Evolutionary conservation across 2,888 invertebrate species (phyloP).

Genomic region (Eledona agricola): DNA sequence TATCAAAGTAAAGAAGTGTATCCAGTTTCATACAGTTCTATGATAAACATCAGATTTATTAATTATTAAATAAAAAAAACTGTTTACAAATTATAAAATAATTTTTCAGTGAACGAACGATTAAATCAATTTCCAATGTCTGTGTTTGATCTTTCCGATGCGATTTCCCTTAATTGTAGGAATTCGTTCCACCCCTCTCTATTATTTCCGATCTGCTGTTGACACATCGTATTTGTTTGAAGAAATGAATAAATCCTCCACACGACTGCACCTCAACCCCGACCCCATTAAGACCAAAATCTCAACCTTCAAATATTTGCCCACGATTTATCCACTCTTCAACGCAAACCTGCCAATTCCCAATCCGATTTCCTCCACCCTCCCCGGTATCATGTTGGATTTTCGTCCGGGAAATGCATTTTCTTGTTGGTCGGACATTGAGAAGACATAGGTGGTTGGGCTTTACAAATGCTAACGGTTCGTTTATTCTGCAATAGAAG

Average conservation of each 20-base stretch:
- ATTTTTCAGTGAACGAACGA: too few relatives aligned
- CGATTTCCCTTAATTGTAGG: too few relatives aligned
- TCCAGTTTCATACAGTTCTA: too few relatives aligned
- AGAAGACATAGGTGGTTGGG: slow-evolving; percentile 30
- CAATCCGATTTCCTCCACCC: slow-evolving; percentile 51
- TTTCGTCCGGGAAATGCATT: slow-evolving; percentile 18
- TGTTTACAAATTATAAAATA: too few relatives aligned
- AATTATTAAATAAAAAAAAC: too few relatives aligned
- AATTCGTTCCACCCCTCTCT: too few relatives aligned
- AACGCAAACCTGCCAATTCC: slow-evolving; percentile 45
- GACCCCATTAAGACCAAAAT: slow-evolving; percentile 30
- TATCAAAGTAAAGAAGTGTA: too few relatives aligned
- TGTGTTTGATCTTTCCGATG: too few relatives aligned
- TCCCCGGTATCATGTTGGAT: slow-evolving; percentile 5
- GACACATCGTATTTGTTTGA: slow-evolving; percentile 7
- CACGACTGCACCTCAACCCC: slow-evolving; percentile 14
- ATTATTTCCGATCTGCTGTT: background rate
- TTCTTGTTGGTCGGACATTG: slow-evolving; percentile 19
- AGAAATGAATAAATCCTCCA: slow-evolving; percentile 18
- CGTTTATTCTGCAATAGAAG: slow-evolving; percentile 45
- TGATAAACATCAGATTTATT: too few relatives aligned
- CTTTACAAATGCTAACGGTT: slow-evolving; percentile 46
- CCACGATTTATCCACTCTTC: slow-evolving; percentile 48
- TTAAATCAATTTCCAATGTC: too few relatives aligned
- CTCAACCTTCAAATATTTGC: slow-evolving; percentile 44